Evolutionary conservation across 1,140 invertebrate genomes (phyloP), one percentile per base, ranked within the genome.

Genomic region (Anthonomus grandis): DNA sequence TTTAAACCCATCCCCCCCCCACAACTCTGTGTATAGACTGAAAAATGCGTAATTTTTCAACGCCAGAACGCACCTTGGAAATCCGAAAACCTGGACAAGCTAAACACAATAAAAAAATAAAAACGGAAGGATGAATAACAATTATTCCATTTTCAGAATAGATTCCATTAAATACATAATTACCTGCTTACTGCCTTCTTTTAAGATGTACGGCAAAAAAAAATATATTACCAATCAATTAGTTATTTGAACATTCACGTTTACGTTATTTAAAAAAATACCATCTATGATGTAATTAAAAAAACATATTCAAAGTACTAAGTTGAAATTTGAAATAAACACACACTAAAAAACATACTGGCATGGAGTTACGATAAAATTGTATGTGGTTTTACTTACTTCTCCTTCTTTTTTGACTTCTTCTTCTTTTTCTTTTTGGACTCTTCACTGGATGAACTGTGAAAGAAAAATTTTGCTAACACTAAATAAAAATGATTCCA

Each of bases 391-490:
- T 42, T 48, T 39, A 63, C 49, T 77, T 78, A 85, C 83, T 81
- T 85, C 59, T 84, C 82, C 75, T 83, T 84, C 70, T 84, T 84
- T 63, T 80, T 79, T 67, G 82, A 84, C 69, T 85, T 85, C 0
- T 81, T 82, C 69, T 84, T 85, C 70, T 84, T 85, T 76, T 84
- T 85, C 68, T 83, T 85, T 65, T 81, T 83, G 12, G 75, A 74
- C 67, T 84, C 83, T 62, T 82, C 81, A 64, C 75, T 77, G 9
- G 81, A 81, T 49, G 76, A 74, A 64, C 83, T 84, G 34, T 5
- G 15, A 45, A 21, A 12, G 25, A 45, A 21, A 21, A 31, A 9
- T 22, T 8, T 39, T 39, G 17, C 8, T 12, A n/a, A 10, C 15
- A 41, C 4, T 17, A 41, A 22, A 45, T 45, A n/a, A n/a, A n/a